Evolutionary conservation across 2,797 vertebrate genomes (phyloP), one percentile per base, ranked within the genome.

Genomic region (Xerus rutilus): DNA sequence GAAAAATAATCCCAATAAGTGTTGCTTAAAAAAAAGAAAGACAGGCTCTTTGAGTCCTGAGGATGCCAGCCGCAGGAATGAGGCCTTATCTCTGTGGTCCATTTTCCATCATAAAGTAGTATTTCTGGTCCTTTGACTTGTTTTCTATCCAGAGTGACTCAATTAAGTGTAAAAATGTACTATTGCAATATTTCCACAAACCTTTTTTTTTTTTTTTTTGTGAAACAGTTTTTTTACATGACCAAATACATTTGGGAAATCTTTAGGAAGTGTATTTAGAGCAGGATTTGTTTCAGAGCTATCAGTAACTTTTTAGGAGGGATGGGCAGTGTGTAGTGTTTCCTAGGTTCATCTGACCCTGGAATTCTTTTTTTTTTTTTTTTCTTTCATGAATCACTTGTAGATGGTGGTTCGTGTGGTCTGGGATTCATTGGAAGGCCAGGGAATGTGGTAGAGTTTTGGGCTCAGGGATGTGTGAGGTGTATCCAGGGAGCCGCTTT

Each of bases 361-460:
- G 20, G 59, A 35, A 39, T 88, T 83, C 17, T 43, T 12, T 52
- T 47, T 28, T 54, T n/a, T 21, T 18, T 21, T 21, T 28, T 54
- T 14, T 5, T 28, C 25, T 20, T 78, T 21, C 14, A 11, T 9
- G 12, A 12, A 35, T 4, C 1, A 0, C 11, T 17, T 15, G 49
- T 47, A 52, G 88, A 2, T 30, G 0, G 20, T 0, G 2, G 64
- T 59, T 43, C 0, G 6, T 5, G 5, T 5, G 4, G 7, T 62
- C 23, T 32, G 72, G 59, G 64, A 20, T 62, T 2, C 9, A 0
- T 7, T 54, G 14, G 0, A 8, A 35, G 84, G 21, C 25, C 43
- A 1, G 35, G 84, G 47, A 1, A 8, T 21, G 35, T 28, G 62
- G n/a, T 84, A 17, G 86, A 4, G 54, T 39, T 52, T 30, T 13